Evolutionary conservation across 1,140 invertebrate genomes (phyloP), one percentile per base, ranked within the genome.

Genomic region (Cephus cinctus): DNA sequence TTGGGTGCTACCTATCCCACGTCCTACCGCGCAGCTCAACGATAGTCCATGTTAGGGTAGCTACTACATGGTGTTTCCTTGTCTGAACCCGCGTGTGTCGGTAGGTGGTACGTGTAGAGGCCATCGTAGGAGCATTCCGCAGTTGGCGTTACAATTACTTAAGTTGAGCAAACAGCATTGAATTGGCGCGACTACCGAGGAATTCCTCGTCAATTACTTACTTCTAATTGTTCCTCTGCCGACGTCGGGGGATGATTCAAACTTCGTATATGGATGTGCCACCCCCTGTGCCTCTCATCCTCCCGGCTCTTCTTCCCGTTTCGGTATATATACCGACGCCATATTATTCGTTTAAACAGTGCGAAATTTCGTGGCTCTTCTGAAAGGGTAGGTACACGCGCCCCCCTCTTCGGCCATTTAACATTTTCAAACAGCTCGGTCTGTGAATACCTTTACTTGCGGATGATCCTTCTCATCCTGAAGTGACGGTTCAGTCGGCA

Each of bases 121-220:
- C 25, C 11, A 21, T 18, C 9, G 27, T 9, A 46, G 35, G 43
- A 25, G 32, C 53, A 55, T 65, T 63, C 59, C 59, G 19, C 25
- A 57, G 56, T 34, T 35, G 35, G 43, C 52, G 34, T 8, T 58
- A 68, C 63, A 65, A 68, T 68, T 62, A 60, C 62, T 64, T 59
- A 62, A 62, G 56, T 59, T 55, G 43, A 48, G 56, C 54, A 55
- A 61, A 56, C 53, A 43, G 47, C 47, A 43, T 44, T 30, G 52
- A 50, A 57, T 57, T 41, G 15, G 39, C 50, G 50, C 38, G 14
- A 31, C 30, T 42, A 50, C 47, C 15, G 20, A 16, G 56, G 56
- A 68, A 65, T 65, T 60, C 54, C 43, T 50, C 57, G 54, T 58
- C 57, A 56, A 66, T 68, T 66, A 68, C 61, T 68, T 66, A 63